Base-by-base conservation (phyloP, 2,888 invertebrate genomes). In the Eretmocerus hayati region DNA sequence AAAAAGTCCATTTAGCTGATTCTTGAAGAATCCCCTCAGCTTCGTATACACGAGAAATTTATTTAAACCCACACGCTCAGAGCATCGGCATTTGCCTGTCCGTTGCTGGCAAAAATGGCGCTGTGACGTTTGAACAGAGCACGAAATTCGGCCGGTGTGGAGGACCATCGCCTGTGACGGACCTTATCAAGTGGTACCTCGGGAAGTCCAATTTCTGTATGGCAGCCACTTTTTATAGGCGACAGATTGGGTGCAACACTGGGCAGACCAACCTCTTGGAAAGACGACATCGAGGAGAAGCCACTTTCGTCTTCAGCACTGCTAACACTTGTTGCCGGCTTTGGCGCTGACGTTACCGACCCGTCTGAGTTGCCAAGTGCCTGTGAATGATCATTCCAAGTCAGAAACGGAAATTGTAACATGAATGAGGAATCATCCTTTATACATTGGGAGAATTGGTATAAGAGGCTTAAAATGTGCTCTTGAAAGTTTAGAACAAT, bases 241-340 rank as follows among this genome's bases (percentile, higher is more conserved):
- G 48, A 42, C 5, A 33, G 40, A 4, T 23, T 13, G n/a, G n/a
- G n/a, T 44, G 15, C 48, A 15, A 37, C 48, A 35, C 37, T 23
- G 1, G 86, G 86, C 61, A 87, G 74, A 11, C 87, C 87, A 39
- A 87, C 81, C 64, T 89, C 88, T 72, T 88, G 87, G 66, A 87
- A 88, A 6, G 88, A 88, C 68, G 82, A 87, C 77, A 89, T 85
- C 8, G 88, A 88, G 13, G 87, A 87, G 71, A 89, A 89, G 22
- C 89, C 89, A 64, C 88, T 89, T 69, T 89, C 89, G 60, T 88
- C 87, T 66, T 89, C 89, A 9, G 74, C 74, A 50, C 69, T 69
- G 57, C 68, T 68, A 8, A 64, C 61, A 40, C 65, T 68, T 35
- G 57, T 62, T 8, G 65, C 53, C 3, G 64, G 56, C 47, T 64